These are phyloP conservation scores for Nothoprocta pentlandii DNA, from an alignment of 2,113 vertebrate genomes.

Conservation along the genomic window DNA sequence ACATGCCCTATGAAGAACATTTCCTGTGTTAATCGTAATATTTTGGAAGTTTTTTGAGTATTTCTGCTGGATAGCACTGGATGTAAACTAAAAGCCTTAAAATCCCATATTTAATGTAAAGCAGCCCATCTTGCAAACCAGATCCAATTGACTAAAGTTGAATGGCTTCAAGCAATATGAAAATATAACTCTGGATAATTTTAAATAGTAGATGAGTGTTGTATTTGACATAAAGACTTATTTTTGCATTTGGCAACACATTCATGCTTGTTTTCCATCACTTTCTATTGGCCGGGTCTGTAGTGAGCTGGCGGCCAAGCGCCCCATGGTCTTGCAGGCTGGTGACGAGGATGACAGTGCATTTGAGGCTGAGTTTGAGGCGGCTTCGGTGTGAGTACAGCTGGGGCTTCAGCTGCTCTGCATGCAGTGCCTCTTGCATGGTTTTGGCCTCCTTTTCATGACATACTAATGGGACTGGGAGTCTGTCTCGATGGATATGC, in stretches of 20 bases:
- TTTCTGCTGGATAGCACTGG: neutral
- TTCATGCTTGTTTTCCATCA: constrained; percentile 15
- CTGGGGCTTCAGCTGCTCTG: neutral
- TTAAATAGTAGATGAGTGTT: neutral
- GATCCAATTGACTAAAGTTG: neutral
- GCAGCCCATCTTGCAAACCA: neutral
- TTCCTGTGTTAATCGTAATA: neutral
- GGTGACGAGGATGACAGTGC: constrained; percentile 18
- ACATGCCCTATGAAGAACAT: accelerated
- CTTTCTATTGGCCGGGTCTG: neutral
- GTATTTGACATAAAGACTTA: neutral
- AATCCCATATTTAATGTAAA: accelerated
- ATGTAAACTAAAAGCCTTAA: neutral
- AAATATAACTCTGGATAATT: neutral
- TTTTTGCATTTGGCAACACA: neutral
- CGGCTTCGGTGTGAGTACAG: constrained; percentile 44
- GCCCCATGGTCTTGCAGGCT: neutral
- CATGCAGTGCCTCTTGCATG: neutral
- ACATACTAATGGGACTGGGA: neutral
- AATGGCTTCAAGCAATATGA: neutral
- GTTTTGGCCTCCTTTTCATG: neutral
- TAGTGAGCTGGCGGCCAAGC: neutral
- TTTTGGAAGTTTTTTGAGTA: neutral
- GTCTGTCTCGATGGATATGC: neutral
- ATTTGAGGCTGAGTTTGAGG: constrained; percentile 48